Evolutionary conservation across 2,888 invertebrate species (phyloP), one percentile per base, ranked within the genome.

Genomic region (Oligia strigilis): DNA sequence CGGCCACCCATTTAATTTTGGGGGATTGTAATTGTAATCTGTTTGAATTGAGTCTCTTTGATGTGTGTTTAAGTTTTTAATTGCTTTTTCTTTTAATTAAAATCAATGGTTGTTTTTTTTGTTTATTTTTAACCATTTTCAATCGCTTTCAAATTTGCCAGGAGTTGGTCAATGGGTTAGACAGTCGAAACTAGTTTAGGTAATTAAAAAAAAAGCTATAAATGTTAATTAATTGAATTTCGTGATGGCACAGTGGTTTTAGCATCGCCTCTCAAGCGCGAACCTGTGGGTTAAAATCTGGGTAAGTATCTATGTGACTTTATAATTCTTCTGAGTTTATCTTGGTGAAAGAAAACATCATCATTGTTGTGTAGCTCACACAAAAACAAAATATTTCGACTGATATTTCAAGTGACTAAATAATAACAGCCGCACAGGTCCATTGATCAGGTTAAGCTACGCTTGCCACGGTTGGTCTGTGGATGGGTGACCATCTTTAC

Each of bases 51-150:
- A 52, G 23, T 13, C 49, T 17, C n/a, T 72, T 78, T 83, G 70
- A 77, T 83, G 83, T 83, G 17, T 69, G 1, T 82, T 19, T 52
- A 55, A 62, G 9, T 55, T 62, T 69, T 81, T 17, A 23, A 75
- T 82, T 82, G 29, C 9, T 13, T 66, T 66, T 65, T 13, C 58
- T 58, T 36, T 36, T 1, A 14, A 58, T n/a, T 60, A 2, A 19
- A 60, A 17, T 19, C 62, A n/a, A n/a, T 72, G 6, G 2, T 19
- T 19, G 17, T 40, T 62, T 58, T 58, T 55, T 43, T 4, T 5
- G 14, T 71, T 71, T 55, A 55, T 71, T 13, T 58, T n/a, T 19
- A 71, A 71, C 19, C 14, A 19, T 43, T 62, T 19, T 6, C n/a
- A 72, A 64, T n/a, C 11, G 9, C 17, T 62, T 62, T 72, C 3